Conservation (phyloP, 1,140 invertebrate genomes). For the Halotydeus destructor region DNA sequence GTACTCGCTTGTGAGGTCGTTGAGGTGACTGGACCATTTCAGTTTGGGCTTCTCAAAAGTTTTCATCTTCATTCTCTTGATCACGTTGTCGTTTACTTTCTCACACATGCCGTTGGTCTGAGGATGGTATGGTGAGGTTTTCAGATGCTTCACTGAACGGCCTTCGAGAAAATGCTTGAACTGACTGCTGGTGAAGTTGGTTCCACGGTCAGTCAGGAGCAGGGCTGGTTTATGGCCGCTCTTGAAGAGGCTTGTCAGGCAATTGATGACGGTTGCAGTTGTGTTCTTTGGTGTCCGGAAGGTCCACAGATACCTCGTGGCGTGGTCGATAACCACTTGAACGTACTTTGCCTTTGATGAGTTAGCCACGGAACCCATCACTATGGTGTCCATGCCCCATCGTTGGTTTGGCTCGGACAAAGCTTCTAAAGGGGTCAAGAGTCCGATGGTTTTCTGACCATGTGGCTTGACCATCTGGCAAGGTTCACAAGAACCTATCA, state of each 20-base stretch:
- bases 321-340: conserved; percentile 1
- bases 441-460: background rate
- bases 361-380: background rate
- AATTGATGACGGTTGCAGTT: background rate
- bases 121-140: conserved; percentile 18
- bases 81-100: conserved; percentile 2
- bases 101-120: conserved; percentile 18
- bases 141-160: conserved; percentile 19
- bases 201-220: conserved; percentile 18
- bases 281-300: background rate
- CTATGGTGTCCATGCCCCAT: background rate
- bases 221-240: conserved; percentile 4
- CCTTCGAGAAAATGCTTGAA: conserved; percentile 18
- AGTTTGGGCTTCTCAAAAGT: background rate
- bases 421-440: background rate
- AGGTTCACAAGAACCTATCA: background rate
- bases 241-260: conserved; percentile 2
- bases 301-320: conserved; percentile 2
- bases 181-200: conserved; percentile 19
- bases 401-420: background rate
- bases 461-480: background rate
- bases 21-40: background rate
- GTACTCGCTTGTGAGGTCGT: background rate
- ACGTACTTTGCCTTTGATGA: conserved; percentile 3
- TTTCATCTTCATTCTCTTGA: background rate